Percentiles rank a stretch among this genome's conserved stretches.
Conservation (phyloP, 2,888 invertebrate species). For the Pandemis heparana region DNA sequence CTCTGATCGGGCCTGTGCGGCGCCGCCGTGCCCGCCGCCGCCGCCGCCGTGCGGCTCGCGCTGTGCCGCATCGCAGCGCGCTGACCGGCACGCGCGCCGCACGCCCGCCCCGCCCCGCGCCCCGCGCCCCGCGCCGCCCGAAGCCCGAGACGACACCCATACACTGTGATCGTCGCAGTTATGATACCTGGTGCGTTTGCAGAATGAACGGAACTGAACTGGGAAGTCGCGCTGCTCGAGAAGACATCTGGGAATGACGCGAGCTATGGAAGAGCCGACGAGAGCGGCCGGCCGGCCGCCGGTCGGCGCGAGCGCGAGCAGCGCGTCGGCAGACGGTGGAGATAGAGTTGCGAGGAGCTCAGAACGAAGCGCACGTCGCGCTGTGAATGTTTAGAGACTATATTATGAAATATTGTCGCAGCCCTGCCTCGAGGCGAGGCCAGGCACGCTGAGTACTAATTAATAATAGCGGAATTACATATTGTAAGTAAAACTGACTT, state of each 20-base stretch:
- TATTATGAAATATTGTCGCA: slow-evolving; percentile 69
- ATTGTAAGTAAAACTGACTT: slow-evolving; percentile 83
- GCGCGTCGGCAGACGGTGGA: slow-evolving; percentile 41
- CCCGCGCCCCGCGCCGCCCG: slow-evolving; percentile 60
- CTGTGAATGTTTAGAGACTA: slow-evolving; percentile 72
- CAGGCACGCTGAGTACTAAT: slow-evolving; percentile 64
- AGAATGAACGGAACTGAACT: slow-evolving; percentile 16
- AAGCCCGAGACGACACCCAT: slow-evolving; percentile 38
- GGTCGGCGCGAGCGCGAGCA: slow-evolving; percentile 3
- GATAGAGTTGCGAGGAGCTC: slow-evolving; percentile 47
- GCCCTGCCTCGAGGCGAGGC: slow-evolving; percentile 55
- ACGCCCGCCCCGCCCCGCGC: slow-evolving; percentile 45
- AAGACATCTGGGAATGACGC: background rate
- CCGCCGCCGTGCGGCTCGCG: slow-evolving; percentile 74
- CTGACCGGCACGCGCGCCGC: slow-evolving; percentile 53
- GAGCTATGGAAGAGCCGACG: background rate
- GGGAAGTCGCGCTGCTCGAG: slow-evolving; percentile 13
- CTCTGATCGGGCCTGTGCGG: slow-evolving; percentile 86
- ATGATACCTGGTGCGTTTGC: slow-evolving; percentile 7
- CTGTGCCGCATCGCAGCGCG: slow-evolving; percentile 75
- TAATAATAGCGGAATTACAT: slow-evolving; percentile 75
- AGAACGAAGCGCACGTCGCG: slow-evolving; percentile 55
- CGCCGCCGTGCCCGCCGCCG: slow-evolving; percentile 80
- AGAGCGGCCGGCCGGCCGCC: slow-evolving; percentile 28
- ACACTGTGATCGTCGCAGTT: slow-evolving; percentile 4